phyloP scores from a whole-genome alignment of 2,888 invertebrate genomes.

The Tachina fera region DNA sequence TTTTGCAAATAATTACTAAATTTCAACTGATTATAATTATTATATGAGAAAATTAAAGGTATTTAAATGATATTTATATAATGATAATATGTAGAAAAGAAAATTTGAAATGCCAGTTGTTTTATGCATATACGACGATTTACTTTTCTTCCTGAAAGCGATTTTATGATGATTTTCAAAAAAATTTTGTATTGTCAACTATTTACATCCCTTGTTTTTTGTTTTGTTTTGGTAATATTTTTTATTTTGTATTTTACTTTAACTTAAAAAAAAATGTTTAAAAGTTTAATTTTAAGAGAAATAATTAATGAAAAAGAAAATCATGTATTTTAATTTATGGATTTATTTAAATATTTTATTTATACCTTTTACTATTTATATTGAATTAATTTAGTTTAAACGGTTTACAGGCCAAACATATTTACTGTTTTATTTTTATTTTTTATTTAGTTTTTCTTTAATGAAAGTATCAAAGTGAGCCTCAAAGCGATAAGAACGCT shows the following conservation, averaged over 20 bases:
- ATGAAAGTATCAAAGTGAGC: neutral
- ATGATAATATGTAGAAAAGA: neutral
- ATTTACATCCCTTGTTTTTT: constrained; percentile 78
- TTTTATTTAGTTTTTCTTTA: constrained; percentile 30
- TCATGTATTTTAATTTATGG: constrained; percentile 47
- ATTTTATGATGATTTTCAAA: constrained; percentile 68
- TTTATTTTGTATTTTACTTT: constrained; percentile 55
- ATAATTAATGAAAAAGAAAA: constrained; percentile 49
- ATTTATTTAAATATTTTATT: constrained; percentile 62
- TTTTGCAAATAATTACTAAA: neutral
- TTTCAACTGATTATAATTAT: neutral
- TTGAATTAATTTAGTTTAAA: constrained; percentile 65
- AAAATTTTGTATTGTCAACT: constrained; percentile 77
- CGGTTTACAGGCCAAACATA: constrained; percentile 60
- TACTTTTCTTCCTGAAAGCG: constrained; percentile 30
- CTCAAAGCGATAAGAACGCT: neutral
- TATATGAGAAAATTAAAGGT: constrained; percentile 29
- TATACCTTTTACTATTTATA: constrained; percentile 22
- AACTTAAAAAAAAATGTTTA: constrained; percentile 48
- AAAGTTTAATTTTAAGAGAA: constrained; percentile 25
- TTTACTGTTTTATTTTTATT: constrained; percentile 15
- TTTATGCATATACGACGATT: constrained; percentile 32
- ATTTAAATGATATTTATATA: constrained; percentile 14
- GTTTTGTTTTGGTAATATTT: constrained; percentile 58
- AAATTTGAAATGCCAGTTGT: constrained; percentile 49